Evolutionary conservation across 2,888 invertebrate genomes (phyloP).

Genomic region (Drosophila eohydei): DNA sequence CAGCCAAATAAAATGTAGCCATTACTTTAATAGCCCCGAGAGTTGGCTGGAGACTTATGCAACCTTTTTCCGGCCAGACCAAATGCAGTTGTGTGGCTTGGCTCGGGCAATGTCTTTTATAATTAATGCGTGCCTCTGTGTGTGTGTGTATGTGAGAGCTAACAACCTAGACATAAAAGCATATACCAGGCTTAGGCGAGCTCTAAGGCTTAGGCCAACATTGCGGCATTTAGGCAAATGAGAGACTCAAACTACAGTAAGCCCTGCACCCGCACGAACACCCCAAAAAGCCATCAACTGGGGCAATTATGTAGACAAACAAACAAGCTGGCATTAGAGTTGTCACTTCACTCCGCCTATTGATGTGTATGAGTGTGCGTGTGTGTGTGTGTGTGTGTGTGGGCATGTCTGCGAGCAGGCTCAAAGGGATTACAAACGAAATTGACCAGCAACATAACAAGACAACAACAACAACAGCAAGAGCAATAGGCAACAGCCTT

Average conservation of each 20-base stretch:
- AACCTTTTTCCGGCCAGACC: slow-evolving; percentile 17
- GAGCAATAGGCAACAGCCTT: slow-evolving; percentile 19
- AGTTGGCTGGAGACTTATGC: slow-evolving; percentile 42
- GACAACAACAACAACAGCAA: slow-evolving; percentile 26
- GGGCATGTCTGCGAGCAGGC: slow-evolving; percentile 38
- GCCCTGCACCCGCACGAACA: slow-evolving; percentile 1
- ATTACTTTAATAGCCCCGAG: slow-evolving; percentile 54
- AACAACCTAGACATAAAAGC: slow-evolving; percentile 23
- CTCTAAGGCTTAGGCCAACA: slow-evolving; percentile 44
- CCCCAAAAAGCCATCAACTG: slow-evolving; percentile 56
- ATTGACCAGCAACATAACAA: slow-evolving; percentile 78
- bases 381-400: slow-evolving; percentile 23
- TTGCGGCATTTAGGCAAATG: slow-evolving; percentile 63
- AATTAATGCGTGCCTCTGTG: slow-evolving; percentile 63
- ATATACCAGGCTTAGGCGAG: slow-evolving; percentile 55
- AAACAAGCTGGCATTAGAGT: slow-evolving; percentile 69
- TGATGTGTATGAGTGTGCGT: slow-evolving; percentile 34
- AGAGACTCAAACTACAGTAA: slow-evolving; percentile 22
- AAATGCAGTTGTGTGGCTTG: slow-evolving; percentile 66
- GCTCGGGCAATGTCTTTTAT: slow-evolving; percentile 48
- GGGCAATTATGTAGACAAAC: slow-evolving; percentile 77
- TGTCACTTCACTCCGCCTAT: slow-evolving; percentile 64
- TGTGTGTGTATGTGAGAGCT: background rate
- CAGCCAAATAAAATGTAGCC: slow-evolving; percentile 41
- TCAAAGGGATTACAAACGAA: slow-evolving; percentile 76